Evolutionary conservation across 2,888 invertebrate species (phyloP).

Genomic region (Archaeoteleia sp.): DNA sequence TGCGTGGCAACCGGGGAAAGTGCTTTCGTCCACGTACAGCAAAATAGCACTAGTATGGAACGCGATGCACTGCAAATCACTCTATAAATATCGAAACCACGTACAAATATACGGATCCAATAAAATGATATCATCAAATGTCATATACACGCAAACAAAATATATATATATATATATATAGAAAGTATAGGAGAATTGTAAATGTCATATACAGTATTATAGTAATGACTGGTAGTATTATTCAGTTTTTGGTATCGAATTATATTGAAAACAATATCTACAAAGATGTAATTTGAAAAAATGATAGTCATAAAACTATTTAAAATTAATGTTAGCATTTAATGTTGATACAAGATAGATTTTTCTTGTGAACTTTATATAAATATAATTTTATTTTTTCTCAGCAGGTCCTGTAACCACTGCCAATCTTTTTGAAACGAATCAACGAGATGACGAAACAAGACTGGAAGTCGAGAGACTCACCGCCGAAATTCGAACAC

Average conservation of each 20-base stretch:
- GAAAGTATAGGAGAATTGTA: too few species aligned
- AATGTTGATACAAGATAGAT: too few species aligned
- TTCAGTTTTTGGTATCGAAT: too few species aligned
- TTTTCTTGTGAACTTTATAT: too few species aligned
- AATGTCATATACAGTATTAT: too few species aligned
- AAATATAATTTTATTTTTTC: constrained; percentile 4
- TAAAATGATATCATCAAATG: constrained; percentile 34
- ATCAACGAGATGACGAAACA: constrained; percentile 79
- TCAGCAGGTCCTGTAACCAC: constrained; percentile 66
- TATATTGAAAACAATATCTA: too few species aligned
- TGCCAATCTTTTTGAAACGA: constrained; percentile 75
- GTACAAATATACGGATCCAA: constrained; percentile 48
- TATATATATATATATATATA: too few species aligned
- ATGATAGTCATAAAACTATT: too few species aligned
- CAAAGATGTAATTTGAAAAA: too few species aligned
- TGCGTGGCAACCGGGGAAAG: constrained; percentile 39
- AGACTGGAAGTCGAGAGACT: constrained; percentile 79
- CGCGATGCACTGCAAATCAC: constrained; percentile 50
- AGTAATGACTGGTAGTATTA: too few species aligned
- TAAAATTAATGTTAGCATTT: too few species aligned
- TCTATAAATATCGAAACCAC: constrained; percentile 54
- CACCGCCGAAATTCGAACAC: constrained; percentile 79
- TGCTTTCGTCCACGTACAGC: constrained; percentile 43
- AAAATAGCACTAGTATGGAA: constrained; percentile 46
- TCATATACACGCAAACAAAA: too few species aligned